Evolutionary conservation across 1,140 invertebrate genomes (phyloP), one percentile per base, ranked within the genome.

Genomic region (Mamestra configurata): DNA sequence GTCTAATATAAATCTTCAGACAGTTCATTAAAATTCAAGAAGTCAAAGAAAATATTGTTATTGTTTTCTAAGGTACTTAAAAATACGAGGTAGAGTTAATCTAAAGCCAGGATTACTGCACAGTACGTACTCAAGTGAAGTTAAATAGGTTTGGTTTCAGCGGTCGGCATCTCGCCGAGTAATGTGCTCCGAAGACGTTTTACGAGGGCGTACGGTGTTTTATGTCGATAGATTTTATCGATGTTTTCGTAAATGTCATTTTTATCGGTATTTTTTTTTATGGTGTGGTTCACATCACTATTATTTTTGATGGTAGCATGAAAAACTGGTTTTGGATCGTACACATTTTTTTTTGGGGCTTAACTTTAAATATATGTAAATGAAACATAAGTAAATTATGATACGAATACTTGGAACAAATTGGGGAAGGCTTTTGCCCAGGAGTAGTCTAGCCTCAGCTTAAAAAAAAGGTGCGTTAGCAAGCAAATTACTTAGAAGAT

Each of bases 61-160:
- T 76, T 76, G 73, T 76, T 76, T 76, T 76, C 73, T 59, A 31
- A 46, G 40, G 53, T 46, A 76, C 51, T 76, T 76, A 72, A 79
- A 46, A 79, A 79, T 79, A 46, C 46, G 75, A 70, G 57, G 70
- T 73, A 75, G 59, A 82, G 81, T 81, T 83, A 81, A 85, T 83
- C 78, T 79, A 78, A 72, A 77, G 43, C 18, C 61, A 59, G 79
- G 71, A 82, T 82, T 81, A 79, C 80, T 79, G 80, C 49, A 73
- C 24, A 79, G 79, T 84, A 78, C 75, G 75, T 81, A 84, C 77
- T 79, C 72, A 55, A 79, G 82, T 79, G 73, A 81, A 81, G 82
- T 79, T 79, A 81, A 84, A 84, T 84, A 84, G 82, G 82, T 83
- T 83, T 83, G 79, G 78, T 81, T 84, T 40, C 77, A 77, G 77